phyloP scores from a whole-genome alignment of 2,888 invertebrate species.

The Pinctada fucata region DNA sequence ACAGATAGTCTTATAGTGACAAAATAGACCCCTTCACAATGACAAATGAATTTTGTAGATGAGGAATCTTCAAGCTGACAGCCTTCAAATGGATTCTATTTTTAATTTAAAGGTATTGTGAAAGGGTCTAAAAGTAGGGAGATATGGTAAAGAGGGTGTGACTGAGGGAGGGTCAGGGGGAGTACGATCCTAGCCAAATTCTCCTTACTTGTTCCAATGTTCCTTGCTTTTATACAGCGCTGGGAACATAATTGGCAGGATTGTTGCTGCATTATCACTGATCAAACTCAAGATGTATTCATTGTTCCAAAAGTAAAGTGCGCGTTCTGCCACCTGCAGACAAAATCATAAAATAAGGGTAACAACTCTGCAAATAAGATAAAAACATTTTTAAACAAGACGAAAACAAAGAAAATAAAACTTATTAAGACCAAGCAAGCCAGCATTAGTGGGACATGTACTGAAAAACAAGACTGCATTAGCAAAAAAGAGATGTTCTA shows the following conservation, averaged over 20 bases:
- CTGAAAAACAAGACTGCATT: not conserved
- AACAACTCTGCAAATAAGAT: not conserved
- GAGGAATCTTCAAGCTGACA: too few relatives aligned
- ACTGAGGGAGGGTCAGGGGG: too few relatives aligned
- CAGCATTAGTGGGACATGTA: not conserved
- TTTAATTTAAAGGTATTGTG: not conserved
- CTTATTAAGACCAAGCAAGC: not conserved
- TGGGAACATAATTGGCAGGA: constrained; percentile 99
- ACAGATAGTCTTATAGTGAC: too few relatives aligned
- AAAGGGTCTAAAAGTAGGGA: not conserved
- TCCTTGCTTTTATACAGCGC: constrained; percentile 99
- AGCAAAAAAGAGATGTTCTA: too few relatives aligned
- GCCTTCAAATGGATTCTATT: not conserved
- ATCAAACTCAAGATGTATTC: constrained; percentile 99
- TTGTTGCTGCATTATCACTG: constrained; percentile 98
- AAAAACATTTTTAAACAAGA: not conserved
- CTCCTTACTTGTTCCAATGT: constrained; percentile 94
- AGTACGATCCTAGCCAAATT: too few relatives aligned
- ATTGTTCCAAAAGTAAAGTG: constrained; percentile 99
- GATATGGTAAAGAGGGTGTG: not conserved
- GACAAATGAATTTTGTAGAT: too few relatives aligned
- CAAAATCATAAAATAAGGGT: constrained; percentile 29
- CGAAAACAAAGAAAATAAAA: not conserved
- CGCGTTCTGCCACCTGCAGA: constrained; percentile 95
- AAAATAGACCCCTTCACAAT: too few relatives aligned